phyloP scores from a whole-genome alignment of 2,888 invertebrate species.

The Troglohyphantes excavatus region DNA sequence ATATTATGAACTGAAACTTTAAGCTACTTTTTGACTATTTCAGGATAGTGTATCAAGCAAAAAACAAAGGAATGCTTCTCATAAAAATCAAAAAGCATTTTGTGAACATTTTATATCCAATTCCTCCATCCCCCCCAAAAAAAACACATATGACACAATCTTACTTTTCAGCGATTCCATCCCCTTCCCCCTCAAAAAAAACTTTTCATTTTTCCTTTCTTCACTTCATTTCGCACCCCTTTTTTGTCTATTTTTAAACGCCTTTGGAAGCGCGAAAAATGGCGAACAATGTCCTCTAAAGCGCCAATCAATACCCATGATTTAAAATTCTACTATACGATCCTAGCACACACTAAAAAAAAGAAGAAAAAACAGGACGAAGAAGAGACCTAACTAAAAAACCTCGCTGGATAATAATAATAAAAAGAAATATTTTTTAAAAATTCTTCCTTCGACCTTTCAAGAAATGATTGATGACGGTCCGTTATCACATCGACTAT shows the following conservation, averaged over 20 bases:
- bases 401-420: slow-evolving; percentile 49
- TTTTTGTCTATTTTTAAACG: slow-evolving; percentile 66
- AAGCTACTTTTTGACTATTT: too few species aligned
- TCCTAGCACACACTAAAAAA: not conserved
- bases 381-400: slow-evolving; percentile 18
- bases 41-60: too few species aligned
- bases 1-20: too few species aligned
- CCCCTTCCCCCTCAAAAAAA: not conserved
- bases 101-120: too few species aligned
- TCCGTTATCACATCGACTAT: slow-evolving; percentile 65
- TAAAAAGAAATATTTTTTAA: slow-evolving; percentile 37
- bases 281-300: slow-evolving; percentile 17
- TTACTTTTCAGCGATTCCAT: not conserved
- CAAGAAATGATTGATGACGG: slow-evolving; percentile 60
- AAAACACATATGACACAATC: not conserved
- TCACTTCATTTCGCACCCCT: slow-evolving; percentile 16
- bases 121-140: not conserved
- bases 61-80: too few species aligned
- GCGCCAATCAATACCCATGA: slow-evolving; percentile 44
- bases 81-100: too few species aligned
- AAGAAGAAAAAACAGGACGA: not conserved
- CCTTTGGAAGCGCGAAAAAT: slow-evolving; percentile 2
- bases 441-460: slow-evolving; percentile 52
- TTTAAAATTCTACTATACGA: slow-evolving; percentile 56
- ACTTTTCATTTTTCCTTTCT: not conserved